These are phyloP conservation scores for Karalla daura DNA, from an alignment of 2,797 vertebrate species.

Conservation along the genomic window DNA sequence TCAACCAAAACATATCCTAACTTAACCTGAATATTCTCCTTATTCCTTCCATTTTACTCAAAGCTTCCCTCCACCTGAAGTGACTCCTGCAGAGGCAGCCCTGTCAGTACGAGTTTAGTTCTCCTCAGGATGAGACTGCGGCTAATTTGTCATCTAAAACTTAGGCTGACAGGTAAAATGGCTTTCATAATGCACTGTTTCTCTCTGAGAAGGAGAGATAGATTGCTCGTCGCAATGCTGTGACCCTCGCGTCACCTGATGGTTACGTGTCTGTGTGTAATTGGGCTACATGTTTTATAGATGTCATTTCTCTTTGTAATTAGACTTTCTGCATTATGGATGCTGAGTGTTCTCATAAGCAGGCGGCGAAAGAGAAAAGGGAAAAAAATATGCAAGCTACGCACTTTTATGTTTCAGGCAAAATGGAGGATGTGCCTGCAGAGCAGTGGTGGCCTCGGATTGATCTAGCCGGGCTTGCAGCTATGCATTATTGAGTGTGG, in stretches of 20 bases:
- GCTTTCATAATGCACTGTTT: not conserved
- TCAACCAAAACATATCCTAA: not conserved
- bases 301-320: constrained; percentile 50
- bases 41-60: not conserved
- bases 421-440: constrained; percentile 37
- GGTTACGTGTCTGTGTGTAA: constrained; percentile 36
- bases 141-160: constrained; percentile 34
- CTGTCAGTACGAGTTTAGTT: not conserved
- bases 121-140: not conserved
- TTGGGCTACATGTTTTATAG: constrained; percentile 58
- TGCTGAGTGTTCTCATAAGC: constrained; percentile 2
- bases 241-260: constrained; percentile 16
- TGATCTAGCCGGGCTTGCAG: constrained; percentile 40
- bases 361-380: not conserved
- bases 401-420: constrained; percentile 46
- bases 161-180: constrained; percentile 15
- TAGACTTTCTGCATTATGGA: constrained; percentile 56
- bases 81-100: not conserved
- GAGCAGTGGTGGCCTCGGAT: constrained; percentile 12
- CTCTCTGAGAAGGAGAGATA: not conserved
- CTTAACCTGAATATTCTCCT: not conserved
- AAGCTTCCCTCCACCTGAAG: not conserved
- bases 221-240: constrained; percentile 2
- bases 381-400: not conserved
- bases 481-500: constrained; percentile 69